Base-by-base conservation (phyloP, 2,113 vertebrate species). In the Nyctereutes procyonoides region DNA sequence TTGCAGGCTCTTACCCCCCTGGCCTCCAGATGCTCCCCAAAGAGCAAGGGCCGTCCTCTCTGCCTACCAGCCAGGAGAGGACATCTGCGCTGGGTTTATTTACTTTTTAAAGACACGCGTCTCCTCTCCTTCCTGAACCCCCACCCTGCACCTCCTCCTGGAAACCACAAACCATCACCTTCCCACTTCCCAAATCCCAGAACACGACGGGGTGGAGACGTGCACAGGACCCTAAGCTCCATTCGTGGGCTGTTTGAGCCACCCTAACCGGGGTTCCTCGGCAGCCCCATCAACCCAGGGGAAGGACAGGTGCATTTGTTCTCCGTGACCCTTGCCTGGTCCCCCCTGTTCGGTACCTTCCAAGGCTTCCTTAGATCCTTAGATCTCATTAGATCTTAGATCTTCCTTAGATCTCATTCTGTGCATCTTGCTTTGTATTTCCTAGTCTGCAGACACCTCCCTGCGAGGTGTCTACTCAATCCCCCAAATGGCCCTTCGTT, bases 11-110 rank as follows among this genome's bases (percentile, higher is more conserved):
- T 77, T 63, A 56, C 22, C 38, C 73, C 82, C 8, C 92, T 97
- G 80, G 85, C 62, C 69, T 97, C 88, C 96, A 79, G 51, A 76
- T 62, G 24, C 60, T 95, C 87, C 65, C 82, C 90, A 80, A 9
- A 26, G 51, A 92, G 48, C 69, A 56, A 26, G 55, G 8, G 22
- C 76, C 62, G 15, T 30, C 43, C 48, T 82, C 77, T 55, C 69
- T 53, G 67, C 83, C 91, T 84, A 12, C 62, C 11, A 71, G 89
- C 88, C 65, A 81, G 55, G 71, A 48, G 15, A 79, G 90, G 90
- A 56, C 60, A 77, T 13, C 76, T 67, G 69, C 58, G 19, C 69
- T 73, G 38, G 82, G 30, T 53, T 97, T 88, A 48, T 77, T 97
- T 88, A 62, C 80, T 93, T 85, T 48, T n/a, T 38, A 51, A 95